Percentiles rank a stretch among this genome's conserved stretches.
These are phyloP conservation scores for Pseudomyrmex dendroicus DNA, from an alignment of 1,140 invertebrate genomes.

Conservation along the genomic window DNA sequence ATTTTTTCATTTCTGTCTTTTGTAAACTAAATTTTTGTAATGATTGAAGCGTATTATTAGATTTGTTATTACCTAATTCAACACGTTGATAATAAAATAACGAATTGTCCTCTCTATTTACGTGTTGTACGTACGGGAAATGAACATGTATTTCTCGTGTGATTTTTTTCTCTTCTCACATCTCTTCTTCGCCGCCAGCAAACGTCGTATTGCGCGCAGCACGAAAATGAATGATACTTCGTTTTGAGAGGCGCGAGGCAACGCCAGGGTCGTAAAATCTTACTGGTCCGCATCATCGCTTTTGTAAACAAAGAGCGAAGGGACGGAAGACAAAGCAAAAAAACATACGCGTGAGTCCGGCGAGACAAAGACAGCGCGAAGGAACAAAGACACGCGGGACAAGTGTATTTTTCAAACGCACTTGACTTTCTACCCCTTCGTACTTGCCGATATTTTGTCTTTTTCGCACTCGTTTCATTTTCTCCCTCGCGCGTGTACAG, in stretches of 20 bases:
- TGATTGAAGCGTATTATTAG: too few relatives aligned
- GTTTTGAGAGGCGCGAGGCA: constrained; percentile 34
- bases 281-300: constrained; percentile 49
- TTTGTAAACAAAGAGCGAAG: constrained; percentile 78
- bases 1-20: too few relatives aligned
- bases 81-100: too few relatives aligned
- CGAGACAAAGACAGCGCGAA: neutral
- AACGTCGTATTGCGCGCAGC: constrained; percentile 47
- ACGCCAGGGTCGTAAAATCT: constrained; percentile 58
- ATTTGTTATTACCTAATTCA: too few relatives aligned
- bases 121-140: constrained; percentile 11
- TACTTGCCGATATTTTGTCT: constrained; percentile 9
- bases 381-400: constrained; percentile 34
- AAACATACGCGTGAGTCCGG: constrained; percentile 12
- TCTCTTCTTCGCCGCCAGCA: constrained; percentile 32
- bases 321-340: constrained; percentile 15
- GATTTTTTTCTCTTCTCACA: constrained; percentile 19
- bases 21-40: too few relatives aligned
- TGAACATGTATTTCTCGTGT: neutral
- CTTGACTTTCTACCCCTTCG: constrained; percentile 59
- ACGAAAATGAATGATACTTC: constrained; percentile 73
- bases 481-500: constrained; percentile 36
- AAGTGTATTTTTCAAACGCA: constrained; percentile 81
- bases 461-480: neutral
- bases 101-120: neutral